phyloP scores from a whole-genome alignment of 2,797 vertebrate genomes.

The Falco peregrinus region DNA sequence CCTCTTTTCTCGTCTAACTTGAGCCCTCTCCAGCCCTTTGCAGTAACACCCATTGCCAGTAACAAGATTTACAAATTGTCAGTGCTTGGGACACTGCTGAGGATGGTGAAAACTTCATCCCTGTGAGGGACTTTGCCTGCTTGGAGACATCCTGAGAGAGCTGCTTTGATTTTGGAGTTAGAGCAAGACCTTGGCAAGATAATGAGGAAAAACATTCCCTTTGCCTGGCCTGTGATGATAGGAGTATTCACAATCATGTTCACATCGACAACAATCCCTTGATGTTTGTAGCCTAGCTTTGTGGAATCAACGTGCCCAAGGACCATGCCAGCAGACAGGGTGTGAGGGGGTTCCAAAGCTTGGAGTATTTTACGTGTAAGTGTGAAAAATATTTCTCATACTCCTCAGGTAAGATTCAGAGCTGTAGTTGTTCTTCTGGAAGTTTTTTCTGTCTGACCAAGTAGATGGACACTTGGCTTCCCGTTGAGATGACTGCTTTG shows the following conservation, averaged over 20 bases:
- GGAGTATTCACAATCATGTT: neutral
- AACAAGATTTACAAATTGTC: neutral
- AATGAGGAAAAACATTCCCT: neutral
- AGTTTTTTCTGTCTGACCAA: neutral
- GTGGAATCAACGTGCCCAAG: neutral
- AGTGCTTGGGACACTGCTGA: neutral
- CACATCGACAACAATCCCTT: fast-evolving
- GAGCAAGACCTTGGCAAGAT: neutral
- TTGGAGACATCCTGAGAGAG: neutral
- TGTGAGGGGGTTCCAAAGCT: neutral
- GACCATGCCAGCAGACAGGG: fast-evolving
- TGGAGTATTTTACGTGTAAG: neutral
- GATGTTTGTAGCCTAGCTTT: neutral
- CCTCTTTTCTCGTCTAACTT: neutral
- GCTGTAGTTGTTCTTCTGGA: neutral
- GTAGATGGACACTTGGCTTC: neutral
- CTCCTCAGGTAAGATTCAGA: neutral
- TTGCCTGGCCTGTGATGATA: neutral
- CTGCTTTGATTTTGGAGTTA: neutral
- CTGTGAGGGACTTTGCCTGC: neutral
- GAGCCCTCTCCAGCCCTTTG: neutral
- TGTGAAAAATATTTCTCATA: neutral
- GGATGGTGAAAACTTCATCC: neutral
- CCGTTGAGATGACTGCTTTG: neutral
- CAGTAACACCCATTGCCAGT: neutral